These are phyloP conservation scores for Delphinapterus leucas DNA, from an alignment of 2,113 vertebrate species.

Conservation along the genomic window DNA sequence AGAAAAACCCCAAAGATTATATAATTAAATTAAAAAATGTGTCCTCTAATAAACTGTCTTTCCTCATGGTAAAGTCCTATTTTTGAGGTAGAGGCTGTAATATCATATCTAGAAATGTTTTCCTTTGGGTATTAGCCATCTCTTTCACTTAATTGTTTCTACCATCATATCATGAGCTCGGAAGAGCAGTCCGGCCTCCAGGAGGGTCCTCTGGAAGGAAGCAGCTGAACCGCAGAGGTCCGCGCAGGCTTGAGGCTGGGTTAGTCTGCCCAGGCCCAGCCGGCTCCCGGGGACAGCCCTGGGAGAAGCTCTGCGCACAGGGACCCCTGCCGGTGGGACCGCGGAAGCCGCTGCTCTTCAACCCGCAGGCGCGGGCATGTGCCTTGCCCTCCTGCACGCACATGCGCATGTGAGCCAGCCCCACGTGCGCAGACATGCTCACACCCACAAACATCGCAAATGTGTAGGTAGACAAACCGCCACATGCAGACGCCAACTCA, in stretches of 20 bases:
- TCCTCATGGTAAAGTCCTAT: slow-evolving; percentile 76
- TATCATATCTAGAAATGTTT: slow-evolving; percentile 77
- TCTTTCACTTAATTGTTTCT: slow-evolving; percentile 79
- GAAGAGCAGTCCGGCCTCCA: neutral
- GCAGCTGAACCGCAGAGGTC: neutral
- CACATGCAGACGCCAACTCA: neutral
- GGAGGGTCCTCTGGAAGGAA: neutral
- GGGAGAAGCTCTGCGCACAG: neutral
- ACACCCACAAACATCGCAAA: neutral
- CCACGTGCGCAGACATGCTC: neutral
- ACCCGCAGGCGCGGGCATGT: rapidly evolving
- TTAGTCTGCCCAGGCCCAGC: neutral
- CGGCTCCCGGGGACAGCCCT: neutral
- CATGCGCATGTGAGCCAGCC: neutral
- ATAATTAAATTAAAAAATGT: slow-evolving; percentile 81
- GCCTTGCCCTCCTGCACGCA: neutral
- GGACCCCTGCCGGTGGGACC: neutral
- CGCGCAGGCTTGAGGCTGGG: neutral
- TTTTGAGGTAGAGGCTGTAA: slow-evolving; percentile 77
- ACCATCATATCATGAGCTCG: slow-evolving; percentile 38
- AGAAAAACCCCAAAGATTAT: slow-evolving; percentile 70
- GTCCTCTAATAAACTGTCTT: slow-evolving; percentile 79
- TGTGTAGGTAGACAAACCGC: neutral
- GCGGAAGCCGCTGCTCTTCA: neutral
- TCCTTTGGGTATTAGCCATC: slow-evolving; percentile 74